These are phyloP conservation scores for Caenorhabditis sp. DNA, from an alignment of 2,888 invertebrate species.

Conservation along the genomic window DNA sequence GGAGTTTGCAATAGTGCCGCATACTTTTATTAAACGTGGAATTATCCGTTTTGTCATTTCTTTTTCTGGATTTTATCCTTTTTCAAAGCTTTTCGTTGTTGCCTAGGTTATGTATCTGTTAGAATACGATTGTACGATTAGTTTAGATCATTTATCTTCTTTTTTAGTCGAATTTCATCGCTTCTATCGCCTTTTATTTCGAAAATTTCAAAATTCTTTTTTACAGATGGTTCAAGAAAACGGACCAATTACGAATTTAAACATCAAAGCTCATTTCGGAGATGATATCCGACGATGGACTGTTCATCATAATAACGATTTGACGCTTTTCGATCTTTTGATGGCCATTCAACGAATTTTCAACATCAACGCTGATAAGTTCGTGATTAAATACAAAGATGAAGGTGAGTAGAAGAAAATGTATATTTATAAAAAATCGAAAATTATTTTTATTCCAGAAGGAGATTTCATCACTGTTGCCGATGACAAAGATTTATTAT, in stretches of 20 bases:
- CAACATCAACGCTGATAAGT: slow-evolving; percentile 32
- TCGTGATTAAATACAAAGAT: slow-evolving; percentile 61
- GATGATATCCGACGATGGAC: slow-evolving; percentile 53
- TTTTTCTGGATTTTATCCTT: background rate
- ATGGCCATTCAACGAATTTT: slow-evolving; percentile 58
- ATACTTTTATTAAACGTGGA: slow-evolving; percentile 31
- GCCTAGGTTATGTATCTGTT: background rate
- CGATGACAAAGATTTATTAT: slow-evolving; percentile 55
- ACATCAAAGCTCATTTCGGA: slow-evolving; percentile 54
- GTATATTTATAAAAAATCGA: slow-evolving; percentile 1
- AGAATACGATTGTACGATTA: background rate
- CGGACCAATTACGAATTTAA: slow-evolving; percentile 40
- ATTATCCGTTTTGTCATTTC: slow-evolving; percentile 12
- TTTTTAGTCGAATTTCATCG: background rate
- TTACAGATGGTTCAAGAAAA: slow-evolving; percentile 38
- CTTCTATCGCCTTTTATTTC: background rate
- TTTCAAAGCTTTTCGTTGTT: background rate
- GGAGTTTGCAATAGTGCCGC: slow-evolving; percentile 16
- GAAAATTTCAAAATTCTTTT: background rate
- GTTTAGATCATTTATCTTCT: background rate
- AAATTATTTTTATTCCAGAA: slow-evolving; percentile 39
- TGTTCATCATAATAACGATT: slow-evolving; percentile 54
- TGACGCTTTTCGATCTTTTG: slow-evolving; percentile 54
- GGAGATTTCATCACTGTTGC: slow-evolving; percentile 57
- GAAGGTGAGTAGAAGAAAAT: slow-evolving; percentile 48